phyloP scores from a whole-genome alignment of 2,797 vertebrate genomes.

The Cygnus olor region DNA sequence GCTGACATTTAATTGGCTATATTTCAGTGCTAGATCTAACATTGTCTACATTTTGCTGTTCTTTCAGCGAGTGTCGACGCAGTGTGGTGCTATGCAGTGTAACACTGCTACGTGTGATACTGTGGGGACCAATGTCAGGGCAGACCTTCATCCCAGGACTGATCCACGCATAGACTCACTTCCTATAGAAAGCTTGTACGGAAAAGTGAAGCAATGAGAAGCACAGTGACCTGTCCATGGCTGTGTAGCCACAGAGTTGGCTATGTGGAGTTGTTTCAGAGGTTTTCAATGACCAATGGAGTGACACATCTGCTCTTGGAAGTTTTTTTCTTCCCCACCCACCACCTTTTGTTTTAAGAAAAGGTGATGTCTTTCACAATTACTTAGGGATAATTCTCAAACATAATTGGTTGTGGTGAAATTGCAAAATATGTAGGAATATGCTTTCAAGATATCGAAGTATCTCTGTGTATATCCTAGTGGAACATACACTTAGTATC shows the following conservation, averaged over 20 bases:
- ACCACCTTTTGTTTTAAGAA: background rate
- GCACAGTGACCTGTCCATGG: background rate
- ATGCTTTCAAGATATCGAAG: background rate
- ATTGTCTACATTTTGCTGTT: background rate
- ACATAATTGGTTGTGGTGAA: background rate
- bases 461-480: background rate
- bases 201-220: background rate
- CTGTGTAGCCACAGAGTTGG: background rate
- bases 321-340: background rate
- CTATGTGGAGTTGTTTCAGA: background rate
- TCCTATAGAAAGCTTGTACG: background rate
- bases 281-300: background rate
- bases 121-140: fast-evolving
- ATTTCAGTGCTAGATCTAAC: background rate
- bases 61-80: background rate
- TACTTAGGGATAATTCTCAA: background rate
- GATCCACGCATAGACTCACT: fast-evolving
- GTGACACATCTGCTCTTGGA: background rate
- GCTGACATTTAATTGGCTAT: background rate
- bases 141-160: background rate
- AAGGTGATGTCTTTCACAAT: background rate
- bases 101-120: background rate
- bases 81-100: too few species aligned
- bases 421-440: background rate
- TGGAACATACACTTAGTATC: background rate